Base-by-base conservation (phyloP, 2,888 invertebrate species). In the Ormyrus thymus region DNA sequence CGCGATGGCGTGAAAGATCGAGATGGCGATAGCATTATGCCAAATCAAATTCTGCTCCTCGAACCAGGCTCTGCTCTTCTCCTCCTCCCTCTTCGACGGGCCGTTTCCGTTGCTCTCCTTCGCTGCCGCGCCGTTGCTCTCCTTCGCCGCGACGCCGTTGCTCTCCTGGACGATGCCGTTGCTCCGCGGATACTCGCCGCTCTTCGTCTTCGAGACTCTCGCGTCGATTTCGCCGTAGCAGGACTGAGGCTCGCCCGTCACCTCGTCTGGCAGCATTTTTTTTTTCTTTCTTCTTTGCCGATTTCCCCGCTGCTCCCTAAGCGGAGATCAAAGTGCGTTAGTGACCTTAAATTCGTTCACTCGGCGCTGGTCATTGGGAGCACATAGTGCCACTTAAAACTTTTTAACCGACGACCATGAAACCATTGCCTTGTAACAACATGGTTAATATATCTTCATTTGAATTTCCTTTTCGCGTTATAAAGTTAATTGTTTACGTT, bases 11-110 rank as follows among this genome's bases (percentile, higher is more conserved):
- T 93, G 93, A 65, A 92, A 87, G 6, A 91, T 8, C 6, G 87
- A 85, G 65, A 94, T 93, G 50, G 90, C 85, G 69, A 93, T 90
- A 10, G 92, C 89, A 84, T 93, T 93, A 43, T 87, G 87, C 94
- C 94, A 94, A 83, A 92, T 92, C 7, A 94, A 90, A 0, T 92
- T 11, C n/a, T 81, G 77, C 5, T 29, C 29, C 51, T 61, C 15
- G 29, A 56, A 59, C 53, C 56, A 53, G 4, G 8, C 50, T n/a
- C 50, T 46, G 51, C 58, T 56, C 10, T 53, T 56, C 8, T 29
- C 3, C 29, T 29, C 29, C 29, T 29, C 29, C 29, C 29, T 29
- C 2, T 0, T 29, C 29, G 29, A 1, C 1, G 29, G 1, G 1
- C 29, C 43, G 5, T 45, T 29, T 29, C 29, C 62, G 9, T 77